Conservation (phyloP, 2,888 invertebrate genomes). For the Hirtodrosophila histrioides region DNA sequence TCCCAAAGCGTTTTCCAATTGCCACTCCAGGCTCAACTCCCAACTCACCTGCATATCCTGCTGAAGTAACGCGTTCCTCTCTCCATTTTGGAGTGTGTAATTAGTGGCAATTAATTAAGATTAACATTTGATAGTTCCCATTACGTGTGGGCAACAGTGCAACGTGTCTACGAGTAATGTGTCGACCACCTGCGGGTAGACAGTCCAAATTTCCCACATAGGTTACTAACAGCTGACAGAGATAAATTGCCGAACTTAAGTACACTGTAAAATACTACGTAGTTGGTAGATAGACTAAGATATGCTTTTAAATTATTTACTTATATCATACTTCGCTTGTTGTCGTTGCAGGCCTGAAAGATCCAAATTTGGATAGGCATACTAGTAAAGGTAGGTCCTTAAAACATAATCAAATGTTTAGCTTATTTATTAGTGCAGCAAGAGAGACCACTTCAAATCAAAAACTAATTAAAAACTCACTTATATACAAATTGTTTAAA, state of each 20-base stretch:
- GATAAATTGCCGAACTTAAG: conserved; percentile 51
- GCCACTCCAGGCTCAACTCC: not conserved
- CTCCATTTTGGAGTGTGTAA: conserved; percentile 60
- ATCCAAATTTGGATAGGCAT: conserved; percentile 81
- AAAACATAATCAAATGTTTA: not conserved
- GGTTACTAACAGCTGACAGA: conserved; percentile 44
- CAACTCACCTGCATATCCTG: not conserved
- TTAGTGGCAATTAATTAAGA: conserved; percentile 84
- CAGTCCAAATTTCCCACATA: conserved; percentile 37
- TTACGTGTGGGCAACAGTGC: conserved; percentile 22
- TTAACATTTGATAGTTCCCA: conserved; percentile 82
- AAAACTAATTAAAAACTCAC: conserved; percentile 67
- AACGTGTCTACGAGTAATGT: conserved; percentile 19
- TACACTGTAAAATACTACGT: not conserved
- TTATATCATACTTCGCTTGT: not conserved
- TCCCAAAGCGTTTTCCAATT: conserved; percentile 19
- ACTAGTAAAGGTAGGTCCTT: conserved; percentile 67
- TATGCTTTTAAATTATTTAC: not conserved
- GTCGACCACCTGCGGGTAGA: conserved; percentile 17
- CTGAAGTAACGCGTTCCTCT: not conserved
- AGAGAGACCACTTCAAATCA: conserved; percentile 18
- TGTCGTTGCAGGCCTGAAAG: conserved; percentile 76
- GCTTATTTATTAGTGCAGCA: conserved; percentile 1
- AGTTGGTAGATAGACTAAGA: not conserved
- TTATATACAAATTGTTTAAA: conserved; percentile 56